Percentiles rank a stretch among this genome's conserved stretches.
Conservation (phyloP, 2,113 vertebrate species). For the Lepisosteus osseus region DNA sequence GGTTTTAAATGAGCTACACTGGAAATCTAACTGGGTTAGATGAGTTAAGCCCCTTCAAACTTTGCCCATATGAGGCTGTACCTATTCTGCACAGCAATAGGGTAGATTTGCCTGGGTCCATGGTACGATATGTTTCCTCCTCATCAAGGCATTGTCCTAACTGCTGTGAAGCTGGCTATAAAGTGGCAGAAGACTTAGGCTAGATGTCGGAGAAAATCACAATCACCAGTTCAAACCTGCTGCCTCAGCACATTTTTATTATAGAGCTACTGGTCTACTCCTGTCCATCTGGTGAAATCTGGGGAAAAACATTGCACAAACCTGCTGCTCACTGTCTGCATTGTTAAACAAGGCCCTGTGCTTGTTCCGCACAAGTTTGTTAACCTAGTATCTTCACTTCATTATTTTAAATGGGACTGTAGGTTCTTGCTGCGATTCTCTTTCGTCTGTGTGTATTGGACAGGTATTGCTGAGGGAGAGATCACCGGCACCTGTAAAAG, state of each 20-base stretch:
- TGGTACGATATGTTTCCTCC: background rate
- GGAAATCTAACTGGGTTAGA: no score
- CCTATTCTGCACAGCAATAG: no score
- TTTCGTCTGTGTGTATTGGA: background rate
- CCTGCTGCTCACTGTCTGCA: constrained; percentile 54
- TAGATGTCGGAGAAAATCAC: constrained; percentile 60
- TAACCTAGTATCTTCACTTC: constrained; percentile 15
- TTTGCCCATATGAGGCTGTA: no score
- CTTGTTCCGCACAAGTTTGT: constrained; percentile 32
- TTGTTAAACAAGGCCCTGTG: constrained; percentile 57
- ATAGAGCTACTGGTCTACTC: constrained; percentile 44
- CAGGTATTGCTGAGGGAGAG: background rate
- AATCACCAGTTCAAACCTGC: constrained; percentile 54
- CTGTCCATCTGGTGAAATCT: constrained; percentile 60
- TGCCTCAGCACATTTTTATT: constrained; percentile 57
- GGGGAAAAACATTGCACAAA: constrained; percentile 58
- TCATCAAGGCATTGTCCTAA: constrained; percentile 39
- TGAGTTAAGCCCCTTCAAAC: no score
- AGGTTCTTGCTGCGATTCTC: background rate
- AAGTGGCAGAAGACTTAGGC: constrained; percentile 60
- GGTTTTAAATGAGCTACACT: background rate
- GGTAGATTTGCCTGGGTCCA: no score
- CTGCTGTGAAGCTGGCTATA: constrained; percentile 48
- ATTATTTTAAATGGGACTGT: constrained; percentile 4
- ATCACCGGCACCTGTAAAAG: background rate